A percentile compares a stretch with the other conserved stretches of the same genome.
phyloP scores from a whole-genome alignment of 2,797 vertebrate genomes.

The Pygocentrus nattereri region DNA sequence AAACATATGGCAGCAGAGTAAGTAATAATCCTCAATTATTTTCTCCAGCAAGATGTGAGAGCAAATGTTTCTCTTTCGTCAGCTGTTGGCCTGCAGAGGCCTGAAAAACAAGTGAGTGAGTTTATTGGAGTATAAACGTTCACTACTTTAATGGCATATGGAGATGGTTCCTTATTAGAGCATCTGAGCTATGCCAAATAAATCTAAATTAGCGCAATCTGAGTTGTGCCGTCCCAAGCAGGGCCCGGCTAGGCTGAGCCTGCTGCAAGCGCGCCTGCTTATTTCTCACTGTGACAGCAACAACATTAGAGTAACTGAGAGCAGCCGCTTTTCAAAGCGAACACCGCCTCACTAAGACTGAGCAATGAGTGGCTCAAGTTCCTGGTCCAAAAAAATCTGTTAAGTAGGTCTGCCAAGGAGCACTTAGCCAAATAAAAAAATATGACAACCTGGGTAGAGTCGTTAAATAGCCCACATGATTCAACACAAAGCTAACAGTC shows the following conservation, averaged over 20 bases:
- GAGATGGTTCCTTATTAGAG: constrained; percentile 14
- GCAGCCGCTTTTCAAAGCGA: constrained; percentile 27
- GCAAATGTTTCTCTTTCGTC: constrained; percentile 25
- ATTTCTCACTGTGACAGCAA: constrained; percentile 55
- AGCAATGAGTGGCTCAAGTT: constrained; percentile 41
- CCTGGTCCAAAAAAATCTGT: constrained; percentile 49
- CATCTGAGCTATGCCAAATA: constrained; percentile 14
- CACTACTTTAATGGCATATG: constrained; percentile 24
- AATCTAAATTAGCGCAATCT: constrained; percentile 20
- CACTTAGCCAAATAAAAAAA: constrained; percentile 60
- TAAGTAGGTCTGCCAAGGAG: constrained; percentile 53
- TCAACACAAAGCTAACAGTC: constrained; percentile 45
- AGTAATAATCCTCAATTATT: constrained; percentile 43
- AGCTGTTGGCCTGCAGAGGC: constrained; percentile 1
- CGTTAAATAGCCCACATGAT: constrained; percentile 47
- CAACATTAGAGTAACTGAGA: constrained; percentile 45
- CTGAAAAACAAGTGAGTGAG: constrained; percentile 5
- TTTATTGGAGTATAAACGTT: constrained; percentile 27
- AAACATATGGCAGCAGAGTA: constrained; percentile 36
- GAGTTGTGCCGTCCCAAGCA: constrained; percentile 13
- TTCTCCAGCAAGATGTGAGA: constrained; percentile 27
- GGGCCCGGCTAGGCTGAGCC: neutral
- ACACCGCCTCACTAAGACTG: constrained; percentile 42
- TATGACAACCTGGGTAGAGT: constrained; percentile 51
- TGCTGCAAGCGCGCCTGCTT: neutral